Evolutionary conservation across 1,140 invertebrate genomes (phyloP), one percentile per base, ranked within the genome.

Genomic region (Lordiphosa mommai): DNA sequence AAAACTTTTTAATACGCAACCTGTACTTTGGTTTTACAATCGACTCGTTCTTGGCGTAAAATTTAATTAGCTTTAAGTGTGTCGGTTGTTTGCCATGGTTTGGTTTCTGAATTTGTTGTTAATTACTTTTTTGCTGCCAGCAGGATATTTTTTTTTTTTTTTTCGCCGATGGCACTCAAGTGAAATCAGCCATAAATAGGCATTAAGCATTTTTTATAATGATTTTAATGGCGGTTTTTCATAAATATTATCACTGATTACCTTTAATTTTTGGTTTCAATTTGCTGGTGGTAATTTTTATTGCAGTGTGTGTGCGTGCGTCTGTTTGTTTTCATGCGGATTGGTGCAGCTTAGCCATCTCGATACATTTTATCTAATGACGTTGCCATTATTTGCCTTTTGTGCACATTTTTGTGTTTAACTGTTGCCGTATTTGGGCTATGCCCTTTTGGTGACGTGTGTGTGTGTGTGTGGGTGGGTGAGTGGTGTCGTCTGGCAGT

Each of bases 11-110:
- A 32, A 27, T 5, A 32, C n/a, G n/a, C 29, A 32, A 47, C 29
- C 29, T 32, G 20, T 43, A 27, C 40, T 23, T 23, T 6, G 5
- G 4, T 23, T 7, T 17, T 10, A 10, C 20, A 27, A 43, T 13
- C 6, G 9, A 4, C n/a, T 4, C 8, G 2, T 38, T 3, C 9
- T 23, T 43, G 57, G 47, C 58, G 16, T 38, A 52, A 66, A 82
- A 80, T 76, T 58, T 74, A 82, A 80, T 82, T 82, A 70, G 74
- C 74, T 58, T 46, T 74, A 80, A 80, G 74, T 82, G 74, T 82
- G 59, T 74, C 49, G 47, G 48, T 64, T 59, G 53, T 58, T 60
- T 44, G 36, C 23, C n/a, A 53, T 51, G 43, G 48, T 49, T 36
- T 53, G 56, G 61, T 65, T 65, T 67, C 50, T 59, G 66, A 80